Base-by-base conservation (phyloP, 2,113 vertebrate genomes). In the Erythrolamprus reginae region DNA sequence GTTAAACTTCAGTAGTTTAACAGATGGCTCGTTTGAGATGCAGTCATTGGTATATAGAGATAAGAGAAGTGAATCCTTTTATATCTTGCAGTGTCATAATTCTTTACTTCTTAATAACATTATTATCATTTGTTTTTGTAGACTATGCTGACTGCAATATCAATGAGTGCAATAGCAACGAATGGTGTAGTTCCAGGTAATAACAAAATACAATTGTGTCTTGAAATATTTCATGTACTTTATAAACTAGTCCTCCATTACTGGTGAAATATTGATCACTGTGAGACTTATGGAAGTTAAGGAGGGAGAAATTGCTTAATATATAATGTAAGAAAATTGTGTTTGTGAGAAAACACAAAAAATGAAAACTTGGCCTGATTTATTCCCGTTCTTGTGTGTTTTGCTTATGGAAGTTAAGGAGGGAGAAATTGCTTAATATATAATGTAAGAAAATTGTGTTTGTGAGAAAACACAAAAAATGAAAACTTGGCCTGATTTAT, bases 141-240 rank as follows among this genome's bases (percentile, higher is more conserved):
- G 99, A 99, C 99, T 1, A 98, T 99, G 98, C 96, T 99, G 93
- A 99, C 99, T 0, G 98, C 99, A 84, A 99, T 99, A 96, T 99
- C 99, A 88, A 99, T 99, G 99, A 99, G 99, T 89, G 99, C 99
- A 19, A 98, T 99, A 45, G 99, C 99, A 65, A 99, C 99, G 82
- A 99, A 99, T 9, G 99, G 99, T 3, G 98, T 99, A 0, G 99
- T 99, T 90, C 99, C 99, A 98, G 98, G 99, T 99, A 96, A 96
- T 83, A 38, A 12, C 33, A 65, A 28, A 52, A 33, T 90, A 94
- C 92, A 53, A 17, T 92, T 84, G 5, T 26, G 47, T 55, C 4
- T 82, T 83, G 10, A 58, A 51, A 89, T 88, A 2, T 51, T 89
- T 23, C 0, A 70, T 77, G 0, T 48, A 38, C 24, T 77, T 77